phyloP scores from a whole-genome alignment of 2,797 vertebrate species.

The Enteromius trimaculatus region DNA sequence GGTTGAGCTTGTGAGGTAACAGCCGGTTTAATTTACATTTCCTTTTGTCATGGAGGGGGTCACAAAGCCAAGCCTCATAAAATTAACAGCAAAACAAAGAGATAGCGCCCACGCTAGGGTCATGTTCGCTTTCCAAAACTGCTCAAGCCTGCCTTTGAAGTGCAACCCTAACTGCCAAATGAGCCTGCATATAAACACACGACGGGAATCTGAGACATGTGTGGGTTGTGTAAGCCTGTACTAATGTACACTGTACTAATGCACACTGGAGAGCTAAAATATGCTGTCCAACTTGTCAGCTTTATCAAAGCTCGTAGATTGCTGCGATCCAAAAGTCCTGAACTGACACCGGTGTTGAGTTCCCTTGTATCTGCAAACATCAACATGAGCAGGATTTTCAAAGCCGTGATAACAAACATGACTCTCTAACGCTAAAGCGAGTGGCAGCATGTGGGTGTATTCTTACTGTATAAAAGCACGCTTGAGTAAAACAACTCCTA shows the following conservation, averaged over 20 bases:
- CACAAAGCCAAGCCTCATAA: conserved; percentile 65
- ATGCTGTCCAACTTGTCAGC: conserved; percentile 50
- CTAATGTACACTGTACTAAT: conserved; percentile 20
- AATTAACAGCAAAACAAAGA: conserved; percentile 64
- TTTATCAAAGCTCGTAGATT: conserved; percentile 39
- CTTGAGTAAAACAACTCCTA: conserved; percentile 65
- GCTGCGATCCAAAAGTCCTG: neutral
- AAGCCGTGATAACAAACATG: conserved; percentile 21
- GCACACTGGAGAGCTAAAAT: conserved; percentile 17
- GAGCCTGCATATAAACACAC: conserved; percentile 56
- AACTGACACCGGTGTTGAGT: conserved; percentile 18
- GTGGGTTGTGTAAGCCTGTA: conserved; percentile 24
- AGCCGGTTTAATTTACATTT: conserved; percentile 63
- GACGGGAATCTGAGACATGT: conserved; percentile 31
- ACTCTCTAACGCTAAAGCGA: conserved; percentile 58
- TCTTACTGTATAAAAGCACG: conserved; percentile 49
- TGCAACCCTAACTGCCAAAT: conserved; percentile 61
- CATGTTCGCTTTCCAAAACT: conserved; percentile 57
- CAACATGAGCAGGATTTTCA: conserved; percentile 1
- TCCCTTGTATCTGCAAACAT: conserved; percentile 1
- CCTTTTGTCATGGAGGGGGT: conserved; percentile 56
- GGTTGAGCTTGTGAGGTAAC: conserved; percentile 55
- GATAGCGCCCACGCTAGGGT: conserved; percentile 32
- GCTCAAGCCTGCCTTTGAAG: conserved; percentile 66
- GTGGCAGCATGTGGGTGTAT: conserved; percentile 62